Conservation (phyloP, 1,140 invertebrate species). For the Sarcophaga peregrina region DNA sequence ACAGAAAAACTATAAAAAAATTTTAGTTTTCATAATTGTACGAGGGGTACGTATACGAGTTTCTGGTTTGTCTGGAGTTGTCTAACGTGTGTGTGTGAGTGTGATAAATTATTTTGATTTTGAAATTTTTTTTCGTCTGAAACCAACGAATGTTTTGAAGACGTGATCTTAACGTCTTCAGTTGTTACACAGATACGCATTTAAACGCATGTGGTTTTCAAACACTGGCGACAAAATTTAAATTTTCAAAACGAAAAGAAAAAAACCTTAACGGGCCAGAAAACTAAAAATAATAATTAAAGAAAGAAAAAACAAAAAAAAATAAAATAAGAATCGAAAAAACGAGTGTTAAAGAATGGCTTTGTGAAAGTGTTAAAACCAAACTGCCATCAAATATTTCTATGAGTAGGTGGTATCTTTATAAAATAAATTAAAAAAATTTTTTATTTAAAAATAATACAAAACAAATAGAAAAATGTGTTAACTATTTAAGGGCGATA, state of each 20-base stretch:
- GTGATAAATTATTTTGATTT: neutral
- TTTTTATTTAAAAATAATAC: neutral
- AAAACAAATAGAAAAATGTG: conserved; percentile 8
- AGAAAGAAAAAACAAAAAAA: neutral
- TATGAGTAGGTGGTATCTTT: too few species aligned
- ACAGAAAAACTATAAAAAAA: too few species aligned
- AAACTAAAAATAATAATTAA: neutral
- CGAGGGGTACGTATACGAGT: neutral
- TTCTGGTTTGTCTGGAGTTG: neutral
- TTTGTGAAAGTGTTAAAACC: conserved; percentile 3
- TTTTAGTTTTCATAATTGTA: too few species aligned
- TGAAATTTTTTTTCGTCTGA: neutral
- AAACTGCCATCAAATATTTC: too few species aligned
- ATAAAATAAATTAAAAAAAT: too few species aligned
- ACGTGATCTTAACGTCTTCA: conserved; percentile 1
- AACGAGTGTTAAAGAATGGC: neutral
- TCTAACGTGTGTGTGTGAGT: neutral
- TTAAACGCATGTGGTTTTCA: neutral
- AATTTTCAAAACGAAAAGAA: neutral
- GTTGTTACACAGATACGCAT: neutral
- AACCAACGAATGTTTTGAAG: neutral
- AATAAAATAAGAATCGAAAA: neutral
- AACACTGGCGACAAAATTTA: neutral
- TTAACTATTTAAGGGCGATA: neutral
- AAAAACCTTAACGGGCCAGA: neutral